Evolutionary conservation across 2,113 vertebrate species (phyloP), one percentile per base, ranked within the genome.

Genomic region (Chamaetylas fuelleborni): DNA sequence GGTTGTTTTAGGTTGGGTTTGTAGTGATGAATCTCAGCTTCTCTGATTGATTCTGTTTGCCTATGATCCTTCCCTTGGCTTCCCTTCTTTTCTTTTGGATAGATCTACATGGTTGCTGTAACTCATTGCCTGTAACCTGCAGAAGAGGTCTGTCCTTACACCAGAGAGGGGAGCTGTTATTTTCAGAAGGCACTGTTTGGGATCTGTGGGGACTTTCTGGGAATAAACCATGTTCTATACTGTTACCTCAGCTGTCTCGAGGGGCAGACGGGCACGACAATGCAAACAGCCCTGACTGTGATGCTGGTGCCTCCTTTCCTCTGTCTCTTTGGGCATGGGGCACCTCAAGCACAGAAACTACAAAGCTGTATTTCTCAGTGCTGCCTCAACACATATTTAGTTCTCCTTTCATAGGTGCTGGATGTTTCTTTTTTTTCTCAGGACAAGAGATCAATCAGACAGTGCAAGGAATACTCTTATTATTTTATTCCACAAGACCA

Each of bases 221-320:
- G 18, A 64, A 73, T 45, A 81, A 73, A 26, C 2, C 16, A 5
- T 50, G 33, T 22, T 79, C 51, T 83, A 9, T 38, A 15, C 36
- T n/a, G 11, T 64, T 74, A 40, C 25, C 22, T 38, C 14, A 87
- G 23, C 50, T 85, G 50, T 4, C 82, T 64, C 65, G 66, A 65
- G n/a, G 17, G 31, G 8, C 25, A 28, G 33, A 71, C 8, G 19
- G n/a, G 5, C 36, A 82, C 0, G 0, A 19, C 17, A 69, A 22
- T 38, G 64, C 50, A 66, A 81, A 82, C 2, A 17, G 34, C 26
- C 38, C 51, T 31, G 29, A 17, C 25, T 24, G 1, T 3, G 2
- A 17, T 10, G 8, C 3, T 1, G 3, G 23, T 11, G 5, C 8
- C 8, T 18, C 14, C n/a, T 71, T 60, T 87, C 40, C 25, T 72